phyloP scores from a whole-genome alignment of 2,888 invertebrate species.

The Notodonta ziczac region DNA sequence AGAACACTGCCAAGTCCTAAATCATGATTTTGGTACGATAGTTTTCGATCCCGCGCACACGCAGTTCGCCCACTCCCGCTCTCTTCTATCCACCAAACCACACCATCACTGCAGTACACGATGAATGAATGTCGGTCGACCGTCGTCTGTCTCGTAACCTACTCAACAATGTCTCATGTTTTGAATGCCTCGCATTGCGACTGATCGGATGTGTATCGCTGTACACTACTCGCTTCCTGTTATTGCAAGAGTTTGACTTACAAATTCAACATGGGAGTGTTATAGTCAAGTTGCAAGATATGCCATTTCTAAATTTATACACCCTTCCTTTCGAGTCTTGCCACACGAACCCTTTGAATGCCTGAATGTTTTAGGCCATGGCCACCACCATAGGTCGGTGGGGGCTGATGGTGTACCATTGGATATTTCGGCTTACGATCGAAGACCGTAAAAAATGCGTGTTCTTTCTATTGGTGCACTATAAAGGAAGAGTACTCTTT shows the following conservation, averaged over 20 bases:
- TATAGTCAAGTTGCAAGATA: background rate
- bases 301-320: too few relatives aligned
- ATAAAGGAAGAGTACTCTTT: too few relatives aligned
- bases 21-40: too few relatives aligned
- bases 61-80: conserved; percentile 8
- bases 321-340: too few relatives aligned
- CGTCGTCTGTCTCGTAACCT: conserved; percentile 15
- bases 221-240: conserved; percentile 33
- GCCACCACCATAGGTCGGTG: too few relatives aligned
- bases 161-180: conserved; percentile 40
- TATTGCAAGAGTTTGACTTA: conserved; percentile 22
- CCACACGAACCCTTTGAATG: too few relatives aligned
- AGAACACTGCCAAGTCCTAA: too few relatives aligned
- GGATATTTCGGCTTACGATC: too few relatives aligned
- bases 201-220: conserved; percentile 21
- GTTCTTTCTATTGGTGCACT: too few relatives aligned
- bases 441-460: too few relatives aligned
- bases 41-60: background rate
- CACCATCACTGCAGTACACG: conserved; percentile 4
- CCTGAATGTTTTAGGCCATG: too few relatives aligned
- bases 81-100: conserved; percentile 3
- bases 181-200: conserved; percentile 31
- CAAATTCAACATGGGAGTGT: background rate
- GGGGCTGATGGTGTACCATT: too few relatives aligned
- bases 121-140: conserved; percentile 37